A percentile compares a stretch with the other conserved stretches of the same genome.
These are phyloP conservation scores for Garra rufa DNA, from an alignment of 2,113 vertebrate genomes.

Conservation along the genomic window DNA sequence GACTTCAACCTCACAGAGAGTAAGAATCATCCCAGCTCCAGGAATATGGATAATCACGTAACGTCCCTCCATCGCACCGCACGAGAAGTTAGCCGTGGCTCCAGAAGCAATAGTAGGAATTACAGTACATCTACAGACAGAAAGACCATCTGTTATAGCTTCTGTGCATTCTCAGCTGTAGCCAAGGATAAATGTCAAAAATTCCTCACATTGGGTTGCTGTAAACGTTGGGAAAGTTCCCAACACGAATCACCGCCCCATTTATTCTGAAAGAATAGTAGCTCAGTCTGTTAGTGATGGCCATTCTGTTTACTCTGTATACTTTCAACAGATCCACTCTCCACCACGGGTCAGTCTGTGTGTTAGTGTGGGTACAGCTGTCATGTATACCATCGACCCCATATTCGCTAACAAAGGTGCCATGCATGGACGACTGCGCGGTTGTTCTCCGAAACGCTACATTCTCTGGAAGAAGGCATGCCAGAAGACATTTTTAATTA, in stretches of 20 bases:
- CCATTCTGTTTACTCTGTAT: neutral
- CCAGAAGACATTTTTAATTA: too few relatives aligned
- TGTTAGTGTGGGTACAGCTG: neutral
- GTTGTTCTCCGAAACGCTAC: neutral
- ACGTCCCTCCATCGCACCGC: constrained; percentile 37
- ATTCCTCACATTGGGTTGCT: neutral
- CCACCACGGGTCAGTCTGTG: neutral
- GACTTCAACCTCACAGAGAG: too few relatives aligned
- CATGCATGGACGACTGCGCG: neutral
- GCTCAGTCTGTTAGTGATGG: neutral
- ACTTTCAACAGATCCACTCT: neutral
- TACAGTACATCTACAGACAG: constrained; percentile 36
- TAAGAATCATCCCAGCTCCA: neutral
- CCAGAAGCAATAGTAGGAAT: constrained; percentile 1
- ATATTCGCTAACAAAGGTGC: accelerated
- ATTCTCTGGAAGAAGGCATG: neutral
- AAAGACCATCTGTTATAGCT: neutral
- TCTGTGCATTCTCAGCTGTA: neutral
- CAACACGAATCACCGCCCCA: neutral
- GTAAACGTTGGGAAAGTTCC: neutral
- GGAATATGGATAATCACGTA: neutral
- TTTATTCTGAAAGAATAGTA: neutral
- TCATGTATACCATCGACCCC: neutral
- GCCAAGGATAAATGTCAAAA: neutral
- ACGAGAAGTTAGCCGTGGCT: neutral